Conservation (phyloP, 2,797 vertebrate species). For the Darevskia mixta region DNA sequence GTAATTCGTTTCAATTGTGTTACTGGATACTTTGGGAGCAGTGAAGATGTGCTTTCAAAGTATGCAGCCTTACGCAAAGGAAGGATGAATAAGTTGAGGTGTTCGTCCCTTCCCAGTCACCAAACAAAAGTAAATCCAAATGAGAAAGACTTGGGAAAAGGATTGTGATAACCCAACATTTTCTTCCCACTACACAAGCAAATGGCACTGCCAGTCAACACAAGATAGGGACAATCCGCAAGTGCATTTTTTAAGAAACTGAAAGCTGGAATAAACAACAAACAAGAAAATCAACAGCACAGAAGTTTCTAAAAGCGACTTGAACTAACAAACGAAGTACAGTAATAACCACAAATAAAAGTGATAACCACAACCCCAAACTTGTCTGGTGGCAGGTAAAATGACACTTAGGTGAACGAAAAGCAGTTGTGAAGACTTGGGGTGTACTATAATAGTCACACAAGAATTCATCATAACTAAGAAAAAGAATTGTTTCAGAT, state of each 20-base stretch:
- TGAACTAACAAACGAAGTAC: constrained; percentile 2
- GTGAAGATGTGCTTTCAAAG: too few relatives aligned
- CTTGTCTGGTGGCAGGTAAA: constrained; percentile 38
- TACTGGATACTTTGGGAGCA: too few relatives aligned
- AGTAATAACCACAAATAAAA: constrained; percentile 55
- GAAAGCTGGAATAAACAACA: constrained; percentile 41
- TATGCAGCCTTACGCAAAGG: neutral
- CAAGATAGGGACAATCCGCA: neutral
- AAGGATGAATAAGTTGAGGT: neutral
- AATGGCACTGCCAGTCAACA: neutral
- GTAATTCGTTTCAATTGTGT: too few relatives aligned
- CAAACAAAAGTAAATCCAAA: neutral
- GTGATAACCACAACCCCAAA: constrained; percentile 50
- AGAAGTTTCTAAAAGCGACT: constrained; percentile 58
- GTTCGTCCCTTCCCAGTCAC: neutral
- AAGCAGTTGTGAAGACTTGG: constrained; percentile 25
- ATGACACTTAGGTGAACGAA: constrained; percentile 24
- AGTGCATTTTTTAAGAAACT: constrained; percentile 57
- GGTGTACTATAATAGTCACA: constrained; percentile 46
- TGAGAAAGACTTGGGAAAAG: neutral
- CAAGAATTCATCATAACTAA: constrained; percentile 10
- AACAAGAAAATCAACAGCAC: constrained; percentile 56
- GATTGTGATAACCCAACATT: neutral
- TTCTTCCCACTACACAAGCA: neutral
- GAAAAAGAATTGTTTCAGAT: constrained; percentile 37